Evolutionary conservation across 1,140 invertebrate species (phyloP), one percentile per base, ranked within the genome.

Genomic region (Temnothorax nylanderi): DNA sequence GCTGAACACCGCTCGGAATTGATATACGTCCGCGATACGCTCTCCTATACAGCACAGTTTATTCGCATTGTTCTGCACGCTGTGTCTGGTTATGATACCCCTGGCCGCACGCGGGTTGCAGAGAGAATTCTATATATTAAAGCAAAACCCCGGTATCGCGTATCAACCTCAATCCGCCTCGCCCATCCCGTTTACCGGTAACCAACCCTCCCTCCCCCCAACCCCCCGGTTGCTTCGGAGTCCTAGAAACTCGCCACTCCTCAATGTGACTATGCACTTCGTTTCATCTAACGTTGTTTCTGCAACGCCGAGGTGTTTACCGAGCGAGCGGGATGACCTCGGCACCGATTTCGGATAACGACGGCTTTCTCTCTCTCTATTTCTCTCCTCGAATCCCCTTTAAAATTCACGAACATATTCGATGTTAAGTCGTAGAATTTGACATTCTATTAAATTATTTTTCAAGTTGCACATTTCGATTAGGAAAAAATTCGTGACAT

Each of bases 111-210:
- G 51, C 67, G 51, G 67, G 18, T 62, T 62, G 51, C 54, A 54
- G 54, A 49, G 54, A 49, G 56, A 84, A 84, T 84, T 84, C 69
- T 84, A 75, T 84, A 37, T 84, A 84, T 84, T 84, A 84, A 74
- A 84, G 69, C 69, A 62, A 69, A 60, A 82, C 41, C 54, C 41
- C 26, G 18, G 44, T 81, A 69, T 82, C 85, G 51, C 77, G 65
- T 71, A 86, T 86, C 85, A 86, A 86, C 65, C 65, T 86, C 75
- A 80, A 80, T 86, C 76, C 75, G 64, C 64, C 62, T 86, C 76
- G 54, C 65, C 77, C 78, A 72, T 64, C 67, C 76, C 76, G 74
- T 65, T 65, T 67, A 49, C 37, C 34, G 77, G 44, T 32, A 86
- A 86, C 85, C 26, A 26, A 26, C 26, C 26, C 26, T 26, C 26